Evolutionary conservation across 2,797 vertebrate species (phyloP).

Genomic region (Hypotaenidia philippensis): DNA sequence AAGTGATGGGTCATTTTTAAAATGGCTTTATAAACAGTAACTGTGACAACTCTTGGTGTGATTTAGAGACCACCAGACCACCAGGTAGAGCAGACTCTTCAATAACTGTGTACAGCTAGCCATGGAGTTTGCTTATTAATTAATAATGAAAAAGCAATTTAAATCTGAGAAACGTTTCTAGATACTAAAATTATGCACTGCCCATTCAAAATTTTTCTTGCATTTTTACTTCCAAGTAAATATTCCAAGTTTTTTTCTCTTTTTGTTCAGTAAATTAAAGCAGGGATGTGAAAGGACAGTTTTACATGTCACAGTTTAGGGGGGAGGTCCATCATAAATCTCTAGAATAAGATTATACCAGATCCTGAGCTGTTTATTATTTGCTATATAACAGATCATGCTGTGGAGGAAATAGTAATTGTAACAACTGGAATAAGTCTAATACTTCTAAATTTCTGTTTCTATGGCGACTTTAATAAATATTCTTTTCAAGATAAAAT

Average conservation of each 20-base stretch:
- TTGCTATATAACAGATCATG: neutral
- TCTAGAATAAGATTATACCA: neutral
- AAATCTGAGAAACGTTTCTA: neutral
- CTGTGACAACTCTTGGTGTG: neutral
- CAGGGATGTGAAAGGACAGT: neutral
- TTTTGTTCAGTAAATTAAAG: neutral
- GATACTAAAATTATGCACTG: neutral
- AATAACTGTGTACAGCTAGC: neutral
- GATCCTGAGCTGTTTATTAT: neutral
- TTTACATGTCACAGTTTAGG: neutral
- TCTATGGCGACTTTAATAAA: slow-evolving; percentile 31
- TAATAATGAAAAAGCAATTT: neutral
- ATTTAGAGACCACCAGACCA: neutral
- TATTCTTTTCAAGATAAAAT: slow-evolving; percentile 25
- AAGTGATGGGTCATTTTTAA: neutral
- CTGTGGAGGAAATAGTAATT: slow-evolving; percentile 5
- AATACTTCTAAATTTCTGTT: slow-evolving; percentile 5
- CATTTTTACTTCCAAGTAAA: neutral
- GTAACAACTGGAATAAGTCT: neutral
- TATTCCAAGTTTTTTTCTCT: neutral
- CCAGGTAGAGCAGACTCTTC: neutral
- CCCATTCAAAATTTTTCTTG: neutral
- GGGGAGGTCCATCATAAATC: fast-evolving
- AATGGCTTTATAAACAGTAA: neutral
- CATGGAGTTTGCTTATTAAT: neutral